Base-by-base conservation (phyloP, 2,113 vertebrate genomes). In the Phyllostomus discolor region DNA sequence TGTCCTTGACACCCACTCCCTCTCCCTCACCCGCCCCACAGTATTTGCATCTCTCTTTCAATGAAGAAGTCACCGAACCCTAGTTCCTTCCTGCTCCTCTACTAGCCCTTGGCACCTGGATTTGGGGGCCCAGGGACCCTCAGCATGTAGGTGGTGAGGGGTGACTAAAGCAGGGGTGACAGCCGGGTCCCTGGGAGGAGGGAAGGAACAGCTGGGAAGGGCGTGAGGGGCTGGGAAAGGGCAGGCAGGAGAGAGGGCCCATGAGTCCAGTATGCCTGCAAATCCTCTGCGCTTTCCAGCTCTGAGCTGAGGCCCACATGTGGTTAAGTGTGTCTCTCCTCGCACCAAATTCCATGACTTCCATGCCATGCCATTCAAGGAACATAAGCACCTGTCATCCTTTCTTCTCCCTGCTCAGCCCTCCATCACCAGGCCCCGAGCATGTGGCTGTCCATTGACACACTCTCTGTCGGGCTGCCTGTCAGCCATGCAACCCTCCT, bases 1-100 rank as follows among this genome's bases (percentile, higher is more conserved):
- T 84, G 57, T 92, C 90, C 57, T 46, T 50, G 1, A 69, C 33
- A 20, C 80, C 15, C 50, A 41, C 57, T 83, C 90, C 54, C 88
- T 78, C 83, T 15, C 59, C n/a, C 76, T 96, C 82, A 7, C 28
- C 35, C 35, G 48, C 11, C 38, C 43, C 38, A 38, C 62, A 81
- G 52, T 50, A 1, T 41, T 92, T 96, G 20, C 19, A 72, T 95
- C n/a, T 90, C 81, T 57, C 87, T 97, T 94, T 90, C 72, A 97
- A 94, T 88, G 0, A 5, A 95, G 16, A 96, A 97, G 84, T 82
- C 97, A 94, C 94, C 62, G 1, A n/a, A 91, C 35, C n/a, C 50
- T 31, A 69, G 73, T 91, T 82, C 64, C 72, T 84, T 69, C 76
- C 41, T 64, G 41, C n/a, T 62, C 89, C 54, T 95, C 93, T 89